Evolutionary conservation across 2,113 vertebrate species (phyloP), one percentile per base, ranked within the genome.

Genomic region (Cephalophus harveyi): DNA sequence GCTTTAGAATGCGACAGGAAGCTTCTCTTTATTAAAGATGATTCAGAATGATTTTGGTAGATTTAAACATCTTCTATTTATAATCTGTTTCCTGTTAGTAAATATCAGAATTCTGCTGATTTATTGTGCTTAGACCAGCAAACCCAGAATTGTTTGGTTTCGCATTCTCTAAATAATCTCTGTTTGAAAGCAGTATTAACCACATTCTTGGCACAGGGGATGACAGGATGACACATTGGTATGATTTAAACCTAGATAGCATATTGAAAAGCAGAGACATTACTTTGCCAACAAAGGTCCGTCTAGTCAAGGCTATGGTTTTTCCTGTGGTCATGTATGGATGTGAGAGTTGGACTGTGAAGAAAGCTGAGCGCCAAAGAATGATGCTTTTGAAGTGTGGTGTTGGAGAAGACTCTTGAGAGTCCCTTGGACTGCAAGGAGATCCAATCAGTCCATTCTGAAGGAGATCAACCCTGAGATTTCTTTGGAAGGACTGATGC

Each of bases 101-200:
- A 97, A 96, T 96, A 95, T 76, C 79, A 96, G 89, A 93, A 93
- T 30, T 95, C 60, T 96, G 43, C 74, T 93, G 93, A 84, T 64
- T 93, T 96, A 83, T 78, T 94, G 23, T 97, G 93, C 93, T 97
- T 94, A 98, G 85, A 43, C 71, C 46, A 97, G 96, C 95, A 97
- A 93, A 91, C 36, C 23, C 48, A 91, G 86, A 93, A 87, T 93
- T 97, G 62, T 97, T 97, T 95, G 46, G 71, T 64, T 94, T 88
- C 94, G 67, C 82, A 95, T 89, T 97, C 91, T 90, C 60, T 78
- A 90, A 97, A 96, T 95, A 97, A 97, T 93, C 67, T 28, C 60
- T 64, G 3, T 84, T 82, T 93, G 43, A 91, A 97, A 95, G 36
- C 30, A 82, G 33, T 81, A 28, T 95, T 91, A 30, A 90, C 52